Base-by-base conservation (phyloP, 2,113 vertebrate genomes). In the Phocoena phocoena region DNA sequence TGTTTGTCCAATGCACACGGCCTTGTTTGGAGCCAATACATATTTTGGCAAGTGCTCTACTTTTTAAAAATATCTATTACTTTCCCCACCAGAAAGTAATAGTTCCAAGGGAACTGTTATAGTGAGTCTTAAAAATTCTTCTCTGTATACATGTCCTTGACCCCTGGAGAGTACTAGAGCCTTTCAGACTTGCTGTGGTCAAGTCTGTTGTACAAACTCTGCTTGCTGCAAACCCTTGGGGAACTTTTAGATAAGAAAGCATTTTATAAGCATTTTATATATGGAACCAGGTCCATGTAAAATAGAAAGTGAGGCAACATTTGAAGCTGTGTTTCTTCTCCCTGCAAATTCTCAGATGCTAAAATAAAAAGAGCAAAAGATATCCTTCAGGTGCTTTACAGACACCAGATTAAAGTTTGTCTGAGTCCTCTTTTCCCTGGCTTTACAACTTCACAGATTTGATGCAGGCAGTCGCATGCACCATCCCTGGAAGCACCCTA, bases 21-120 rank as follows among this genome's bases (percentile, higher is more conserved):
- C 94, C 95, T 98, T 98, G 91, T 97, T 98, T 98, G 97, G 97
- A 96, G 76, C 96, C 98, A 98, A 81, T 88, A 95, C 33, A 0
- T 91, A 97, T 97, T 97, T 98, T 98, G 98, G 97, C 98, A 98
- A 96, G 67, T 91, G 88, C 79, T 18, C 0, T 95, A 91, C 94
- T 98, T 98, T 98, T 92, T 9, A 97, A 98, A 98, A 98, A 98
- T 96, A 98, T 91, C 92, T 98, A 94, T 98, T 98, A 98, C 97
- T 98, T 98, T 98, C 97, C 44, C 93, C 63, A 96, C 95, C 9
- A 28, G 92, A 97, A 98, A 98, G 95, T 98, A 98, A 98, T 98
- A 96, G 97, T 95, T 98, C 97, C 98, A 95, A 62, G 95, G 98
- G 98, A 99, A 38, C 97, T 88, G 88, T 98, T 98, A 98, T 62